These are phyloP conservation scores for Cavia porcellus DNA, from an alignment of 2,113 vertebrate genomes.

Conservation along the genomic window DNA sequence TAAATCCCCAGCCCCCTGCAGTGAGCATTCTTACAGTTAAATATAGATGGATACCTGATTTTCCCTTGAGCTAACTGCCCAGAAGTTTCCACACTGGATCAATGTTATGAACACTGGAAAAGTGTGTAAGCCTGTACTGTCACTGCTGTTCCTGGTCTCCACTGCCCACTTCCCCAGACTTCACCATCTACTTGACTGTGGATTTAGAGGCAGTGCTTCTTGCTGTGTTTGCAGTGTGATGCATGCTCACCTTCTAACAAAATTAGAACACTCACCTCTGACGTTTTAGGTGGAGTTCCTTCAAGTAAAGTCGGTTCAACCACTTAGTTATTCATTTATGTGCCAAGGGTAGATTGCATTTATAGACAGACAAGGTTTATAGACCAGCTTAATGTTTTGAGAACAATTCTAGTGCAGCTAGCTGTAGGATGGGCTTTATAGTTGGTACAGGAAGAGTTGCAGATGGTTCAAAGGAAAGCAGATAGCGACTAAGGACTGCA, in stretches of 20 bases:
- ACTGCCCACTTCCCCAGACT: rapidly evolving
- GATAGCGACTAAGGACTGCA: neutral
- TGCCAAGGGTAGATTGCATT: neutral
- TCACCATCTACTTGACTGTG: neutral
- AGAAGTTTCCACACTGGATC: neutral
- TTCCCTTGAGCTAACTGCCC: neutral
- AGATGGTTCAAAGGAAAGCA: neutral
- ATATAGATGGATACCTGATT: neutral
- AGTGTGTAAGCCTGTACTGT: neutral
- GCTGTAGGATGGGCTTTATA: neutral
- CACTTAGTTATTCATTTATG: neutral
- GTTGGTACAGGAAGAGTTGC: neutral
- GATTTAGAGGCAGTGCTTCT: neutral
- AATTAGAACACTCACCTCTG: neutral
- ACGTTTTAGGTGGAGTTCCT: neutral
- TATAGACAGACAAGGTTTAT: neutral
- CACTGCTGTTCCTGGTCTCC: neutral
- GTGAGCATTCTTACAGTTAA: neutral
- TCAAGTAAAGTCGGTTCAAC: neutral
- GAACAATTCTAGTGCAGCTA: neutral
- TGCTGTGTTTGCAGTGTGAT: neutral
- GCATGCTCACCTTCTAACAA: neutral
- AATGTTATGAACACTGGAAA: neutral
- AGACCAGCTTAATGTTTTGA: constrained; percentile 15
- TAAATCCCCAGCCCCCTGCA: too few relatives aligned